Evolutionary conservation across 2,888 invertebrate genomes (phyloP), one percentile per base, ranked within the genome.

Genomic region (Tenthredo distinguenda): DNA sequence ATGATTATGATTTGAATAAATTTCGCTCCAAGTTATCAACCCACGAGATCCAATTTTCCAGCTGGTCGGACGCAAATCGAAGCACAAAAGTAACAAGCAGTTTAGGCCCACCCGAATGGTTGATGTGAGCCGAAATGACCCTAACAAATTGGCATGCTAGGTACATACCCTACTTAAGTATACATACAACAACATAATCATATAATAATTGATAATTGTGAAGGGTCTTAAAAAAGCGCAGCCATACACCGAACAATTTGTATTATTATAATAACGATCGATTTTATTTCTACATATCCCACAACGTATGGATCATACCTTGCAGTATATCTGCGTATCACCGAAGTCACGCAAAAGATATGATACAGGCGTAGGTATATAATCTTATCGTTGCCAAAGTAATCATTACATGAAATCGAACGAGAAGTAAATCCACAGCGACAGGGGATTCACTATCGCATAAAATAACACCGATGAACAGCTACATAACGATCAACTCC

Each of bases 71-170:
- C 18, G 74, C 74, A 40, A 74, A 76, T 43, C 76, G 76, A 50
- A 40, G 76, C 79, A 79, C 79, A 58, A 79, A 79, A 79, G 40
- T 74, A 58, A 79, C 79, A 55, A 55, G 76, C 76, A 40, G 47
- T 76, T 76, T 43, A 37, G 79, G 4, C 79, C 58, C 34, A 34
- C 79, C 79, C 34, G 37, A 79, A 55, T 55, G n/a, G 31, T 37
- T 34, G 10, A 34, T 34, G 18, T 1, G 37, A 26, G 50, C 34
- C 18, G 18, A 79, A 55, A 79, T 37, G 79, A 55, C 55, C 79
- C 26, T 37, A 58, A 58, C 34, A 79, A 79, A 79, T 79, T 79
- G 79, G 37, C 34, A 55, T 34, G 9, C 47, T 40, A 15, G 31
- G 12, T 6, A 31, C 12, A 31, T 31, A 12, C 26, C 10, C 5